These are phyloP conservation scores for Falco peregrinus DNA, from an alignment of 2,797 vertebrate species.

Conservation along the genomic window DNA sequence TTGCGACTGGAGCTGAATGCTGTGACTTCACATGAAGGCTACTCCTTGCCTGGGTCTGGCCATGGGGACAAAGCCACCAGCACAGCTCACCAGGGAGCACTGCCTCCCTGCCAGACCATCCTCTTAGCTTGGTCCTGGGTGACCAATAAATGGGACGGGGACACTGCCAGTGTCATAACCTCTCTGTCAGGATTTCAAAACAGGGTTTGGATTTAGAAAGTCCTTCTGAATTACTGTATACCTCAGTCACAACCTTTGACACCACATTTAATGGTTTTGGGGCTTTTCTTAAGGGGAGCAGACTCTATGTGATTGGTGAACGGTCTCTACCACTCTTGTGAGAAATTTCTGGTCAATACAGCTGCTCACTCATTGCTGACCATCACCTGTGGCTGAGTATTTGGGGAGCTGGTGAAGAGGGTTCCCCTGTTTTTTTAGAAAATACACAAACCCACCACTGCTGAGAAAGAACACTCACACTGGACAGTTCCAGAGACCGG, in stretches of 20 bases:
- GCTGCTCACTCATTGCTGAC: not conserved
- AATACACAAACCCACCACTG: not conserved
- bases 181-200: not conserved
- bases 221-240: not conserved
- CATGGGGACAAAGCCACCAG: not conserved
- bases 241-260: not conserved
- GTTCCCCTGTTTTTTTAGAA: not conserved
- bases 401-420: not conserved
- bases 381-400: not conserved
- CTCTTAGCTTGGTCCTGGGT: fast-evolving
- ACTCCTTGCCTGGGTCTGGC: not conserved
- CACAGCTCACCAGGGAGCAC: fast-evolving
- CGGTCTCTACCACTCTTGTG: not conserved
- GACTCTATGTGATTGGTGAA: not conserved
- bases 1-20: fast-evolving
- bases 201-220: not conserved
- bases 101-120: fast-evolving
- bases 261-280: fast-evolving
- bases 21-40: not conserved
- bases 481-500: not conserved
- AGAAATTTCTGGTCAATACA: not conserved
- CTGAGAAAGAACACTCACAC: not conserved
- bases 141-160: not conserved
- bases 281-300: not conserved
- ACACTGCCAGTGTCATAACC: fast-evolving